phyloP scores from a whole-genome alignment of 2,113 vertebrate species.

The Callopanchax toddi region DNA sequence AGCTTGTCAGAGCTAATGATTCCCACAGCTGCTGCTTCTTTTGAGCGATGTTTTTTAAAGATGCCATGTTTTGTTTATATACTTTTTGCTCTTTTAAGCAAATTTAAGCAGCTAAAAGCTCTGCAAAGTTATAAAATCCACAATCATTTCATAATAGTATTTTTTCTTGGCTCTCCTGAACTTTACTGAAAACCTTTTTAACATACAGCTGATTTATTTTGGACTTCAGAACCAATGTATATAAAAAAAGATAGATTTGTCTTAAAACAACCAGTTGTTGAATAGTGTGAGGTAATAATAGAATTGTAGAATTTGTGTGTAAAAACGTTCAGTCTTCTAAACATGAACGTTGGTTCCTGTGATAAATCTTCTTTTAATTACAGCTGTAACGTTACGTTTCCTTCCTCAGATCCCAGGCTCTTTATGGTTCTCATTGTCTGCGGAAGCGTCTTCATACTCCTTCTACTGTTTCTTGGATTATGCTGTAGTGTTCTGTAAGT shows the following conservation, averaged over 20 bases:
- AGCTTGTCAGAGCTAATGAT: background rate
- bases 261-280: too few species aligned
- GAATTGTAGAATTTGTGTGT: too few species aligned
- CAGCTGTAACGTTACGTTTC: background rate
- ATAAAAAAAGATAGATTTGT: too few species aligned
- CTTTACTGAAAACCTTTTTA: background rate
- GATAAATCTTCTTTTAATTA: background rate
- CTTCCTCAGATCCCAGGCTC: constrained; percentile 50
- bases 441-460: constrained; percentile 28
- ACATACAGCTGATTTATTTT: background rate
- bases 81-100: too few species aligned
- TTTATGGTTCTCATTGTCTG: constrained; percentile 10
- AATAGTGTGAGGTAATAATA: too few species aligned
- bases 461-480: constrained; percentile 48
- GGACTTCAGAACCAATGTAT: background rate
- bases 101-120: too few species aligned
- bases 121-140: too few species aligned
- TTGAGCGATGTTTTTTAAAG: background rate
- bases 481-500: constrained; percentile 59
- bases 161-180: too few species aligned
- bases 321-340: too few species aligned
- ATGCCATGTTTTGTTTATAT: background rate
- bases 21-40: background rate
- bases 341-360: too few species aligned
- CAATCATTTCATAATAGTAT: too few species aligned